phyloP scores from a whole-genome alignment of 2,113 vertebrate species.

The Equus przewalskii region DNA sequence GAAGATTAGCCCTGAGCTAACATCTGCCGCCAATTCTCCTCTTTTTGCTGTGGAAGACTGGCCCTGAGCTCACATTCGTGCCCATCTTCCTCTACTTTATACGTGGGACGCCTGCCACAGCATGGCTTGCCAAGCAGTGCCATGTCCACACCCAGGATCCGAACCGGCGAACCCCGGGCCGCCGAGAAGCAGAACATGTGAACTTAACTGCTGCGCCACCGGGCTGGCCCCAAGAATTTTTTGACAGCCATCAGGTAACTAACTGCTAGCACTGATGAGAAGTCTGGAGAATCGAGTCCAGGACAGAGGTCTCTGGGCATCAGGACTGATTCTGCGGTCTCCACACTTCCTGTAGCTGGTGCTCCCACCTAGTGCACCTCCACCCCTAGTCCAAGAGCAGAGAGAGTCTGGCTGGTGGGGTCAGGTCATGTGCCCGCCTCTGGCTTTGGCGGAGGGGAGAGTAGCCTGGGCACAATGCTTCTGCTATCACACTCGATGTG shows the following conservation, averaged over 20 bases:
- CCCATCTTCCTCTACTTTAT: no score
- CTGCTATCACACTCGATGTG: neutral
- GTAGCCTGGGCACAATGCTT: neutral
- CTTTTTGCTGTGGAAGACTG: no score
- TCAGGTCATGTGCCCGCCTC: neutral
- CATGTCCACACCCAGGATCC: no score
- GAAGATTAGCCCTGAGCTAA: no score
- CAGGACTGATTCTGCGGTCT: neutral
- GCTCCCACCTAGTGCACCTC: neutral
- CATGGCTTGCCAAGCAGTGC: no score
- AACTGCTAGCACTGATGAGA: neutral
- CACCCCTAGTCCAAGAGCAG: neutral
- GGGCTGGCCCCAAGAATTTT: neutral
- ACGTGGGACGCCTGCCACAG: no score
- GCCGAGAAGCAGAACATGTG: no score
- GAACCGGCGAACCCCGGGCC: no score
- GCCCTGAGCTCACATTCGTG: no score
- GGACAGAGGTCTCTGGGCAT: neutral
- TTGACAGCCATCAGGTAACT: neutral
- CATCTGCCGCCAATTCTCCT: no score
- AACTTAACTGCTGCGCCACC: no score
- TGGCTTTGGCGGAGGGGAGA: neutral
- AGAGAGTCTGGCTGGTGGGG: conserved; percentile 12
- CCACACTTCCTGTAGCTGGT: neutral
- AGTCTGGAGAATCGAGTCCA: neutral